Percentiles rank a stretch among this genome's conserved stretches.
These are phyloP conservation scores for Gonatopus flavifemur DNA, from an alignment of 1,140 invertebrate species.

Conservation along the genomic window DNA sequence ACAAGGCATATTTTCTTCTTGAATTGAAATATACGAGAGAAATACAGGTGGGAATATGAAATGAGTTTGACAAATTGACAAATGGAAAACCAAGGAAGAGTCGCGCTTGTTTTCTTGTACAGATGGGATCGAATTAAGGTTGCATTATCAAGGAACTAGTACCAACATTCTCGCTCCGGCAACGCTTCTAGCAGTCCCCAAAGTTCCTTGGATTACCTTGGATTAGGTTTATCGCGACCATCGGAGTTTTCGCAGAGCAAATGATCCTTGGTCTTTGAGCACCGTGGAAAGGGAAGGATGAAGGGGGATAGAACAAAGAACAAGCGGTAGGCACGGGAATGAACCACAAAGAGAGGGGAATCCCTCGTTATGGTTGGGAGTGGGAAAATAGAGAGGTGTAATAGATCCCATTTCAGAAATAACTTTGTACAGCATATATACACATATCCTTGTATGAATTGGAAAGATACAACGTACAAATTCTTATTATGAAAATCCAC, in stretches of 20 bases:
- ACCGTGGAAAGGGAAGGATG: conserved; percentile 7
- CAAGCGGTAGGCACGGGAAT: neutral
- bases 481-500: no score
- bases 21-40: no score
- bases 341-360: no score
- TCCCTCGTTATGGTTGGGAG: no score
- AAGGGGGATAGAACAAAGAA: neutral
- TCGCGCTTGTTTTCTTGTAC: neutral
- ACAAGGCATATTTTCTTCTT: no score
- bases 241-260: neutral
- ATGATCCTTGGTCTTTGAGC: neutral
- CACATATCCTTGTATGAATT: no score
- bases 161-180: no score
- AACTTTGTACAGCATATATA: no score
- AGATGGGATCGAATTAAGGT: conserved; percentile 20
- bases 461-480: no score
- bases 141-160: conserved; percentile 18
- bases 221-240: conserved; percentile 5
- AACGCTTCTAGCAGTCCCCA: neutral
- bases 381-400: no score
- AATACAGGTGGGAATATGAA: no score
- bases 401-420: no score
- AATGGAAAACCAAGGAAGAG: conserved; percentile 10
- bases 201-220: conserved; percentile 12
- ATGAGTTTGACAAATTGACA: conserved; percentile 18